phyloP scores from a whole-genome alignment of 2,888 invertebrate species.

The Gandaritis pyraliata region DNA sequence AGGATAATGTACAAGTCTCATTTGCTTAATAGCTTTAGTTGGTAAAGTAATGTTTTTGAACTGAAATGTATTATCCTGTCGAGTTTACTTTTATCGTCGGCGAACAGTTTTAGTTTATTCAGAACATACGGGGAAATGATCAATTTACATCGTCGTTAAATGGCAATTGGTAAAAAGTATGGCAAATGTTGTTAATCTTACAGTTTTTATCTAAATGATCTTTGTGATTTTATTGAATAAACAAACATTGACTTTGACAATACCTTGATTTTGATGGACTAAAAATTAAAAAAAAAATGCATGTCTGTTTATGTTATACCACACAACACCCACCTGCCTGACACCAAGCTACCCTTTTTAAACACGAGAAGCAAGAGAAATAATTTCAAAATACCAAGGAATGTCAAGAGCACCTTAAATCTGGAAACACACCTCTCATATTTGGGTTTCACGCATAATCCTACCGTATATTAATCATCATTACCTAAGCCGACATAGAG shows the following conservation, averaged over 20 bases:
- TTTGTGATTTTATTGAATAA: too few species aligned
- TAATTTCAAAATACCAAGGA: background rate
- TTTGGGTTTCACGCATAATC: constrained; percentile 20
- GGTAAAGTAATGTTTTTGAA: constrained; percentile 40
- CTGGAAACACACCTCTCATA: constrained; percentile 12
- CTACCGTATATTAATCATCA: constrained; percentile 42
- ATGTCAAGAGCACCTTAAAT: constrained; percentile 6
- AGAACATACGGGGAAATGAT: background rate
- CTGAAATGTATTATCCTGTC: constrained; percentile 36
- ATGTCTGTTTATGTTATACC: too few species aligned
- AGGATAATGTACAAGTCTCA: constrained; percentile 39
- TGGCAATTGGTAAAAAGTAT: too few species aligned
- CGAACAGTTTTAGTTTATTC: constrained; percentile 21
- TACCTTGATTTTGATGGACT: too few species aligned
- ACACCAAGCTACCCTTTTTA: too few species aligned
- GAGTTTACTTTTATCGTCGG: constrained; percentile 25
- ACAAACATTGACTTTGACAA: too few species aligned
- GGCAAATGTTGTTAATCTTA: too few species aligned
- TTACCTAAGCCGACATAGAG: constrained; percentile 41
- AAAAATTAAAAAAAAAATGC: too few species aligned
- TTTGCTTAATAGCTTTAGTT: constrained; percentile 43
- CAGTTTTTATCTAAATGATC: too few species aligned
- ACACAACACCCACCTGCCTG: too few species aligned
- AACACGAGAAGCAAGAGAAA: too few species aligned
- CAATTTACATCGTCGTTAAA: too few species aligned